phyloP scores from a whole-genome alignment of 2,113 vertebrate species.

The Balaeniceps rex region DNA sequence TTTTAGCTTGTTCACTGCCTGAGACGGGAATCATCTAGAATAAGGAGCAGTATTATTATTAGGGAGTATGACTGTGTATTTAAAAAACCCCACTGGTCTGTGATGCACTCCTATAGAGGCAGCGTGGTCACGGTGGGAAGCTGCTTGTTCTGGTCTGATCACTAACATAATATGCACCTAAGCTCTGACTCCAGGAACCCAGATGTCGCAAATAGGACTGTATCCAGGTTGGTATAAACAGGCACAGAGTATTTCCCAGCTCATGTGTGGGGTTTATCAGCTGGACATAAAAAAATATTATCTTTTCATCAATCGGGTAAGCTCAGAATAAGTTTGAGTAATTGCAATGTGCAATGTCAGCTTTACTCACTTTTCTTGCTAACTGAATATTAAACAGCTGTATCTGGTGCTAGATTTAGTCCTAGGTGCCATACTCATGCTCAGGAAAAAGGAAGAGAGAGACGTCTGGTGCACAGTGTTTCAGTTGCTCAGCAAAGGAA shows the following conservation, averaged over 20 bases:
- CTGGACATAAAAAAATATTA: not conserved
- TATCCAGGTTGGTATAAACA: not conserved
- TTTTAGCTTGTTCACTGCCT: not conserved
- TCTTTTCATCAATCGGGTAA: not conserved
- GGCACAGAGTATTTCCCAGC: not conserved
- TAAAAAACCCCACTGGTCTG: not conserved
- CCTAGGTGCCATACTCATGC: not conserved
- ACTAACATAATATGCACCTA: not conserved
- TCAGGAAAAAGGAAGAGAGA: conserved; percentile 39
- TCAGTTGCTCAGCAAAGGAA: conserved; percentile 12
- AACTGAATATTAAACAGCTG: not conserved
- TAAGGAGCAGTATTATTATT: not conserved
- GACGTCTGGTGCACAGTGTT: not conserved
- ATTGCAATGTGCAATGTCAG: not conserved
- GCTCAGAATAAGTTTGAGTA: not conserved
- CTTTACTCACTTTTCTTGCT: not conserved
- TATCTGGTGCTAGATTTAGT: not conserved
- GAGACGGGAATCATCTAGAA: not conserved
- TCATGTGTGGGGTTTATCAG: not conserved
- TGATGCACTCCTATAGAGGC: not conserved
- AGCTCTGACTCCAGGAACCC: not conserved
- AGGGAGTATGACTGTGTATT: not conserved
- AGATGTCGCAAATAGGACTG: not conserved
- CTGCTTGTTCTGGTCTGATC: not conserved
- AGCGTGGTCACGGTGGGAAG: not conserved